Percentiles rank a stretch among this genome's conserved stretches.
These are phyloP conservation scores for Mactra quadrangularis DNA, from an alignment of 1,140 invertebrate species.

Conservation along the genomic window DNA sequence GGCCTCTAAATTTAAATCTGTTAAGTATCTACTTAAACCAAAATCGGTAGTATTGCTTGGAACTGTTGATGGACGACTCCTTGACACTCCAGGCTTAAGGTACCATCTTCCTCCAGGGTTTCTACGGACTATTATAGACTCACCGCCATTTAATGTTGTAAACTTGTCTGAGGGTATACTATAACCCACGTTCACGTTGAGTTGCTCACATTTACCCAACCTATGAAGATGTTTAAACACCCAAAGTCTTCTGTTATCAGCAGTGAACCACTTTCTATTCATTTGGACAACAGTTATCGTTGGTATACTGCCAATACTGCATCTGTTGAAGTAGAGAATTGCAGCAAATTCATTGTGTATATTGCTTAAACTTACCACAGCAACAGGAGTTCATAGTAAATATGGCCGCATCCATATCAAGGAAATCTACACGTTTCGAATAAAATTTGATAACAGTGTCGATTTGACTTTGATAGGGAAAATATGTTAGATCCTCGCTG, in stretches of 20 bases:
- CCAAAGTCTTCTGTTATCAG: slow-evolving; percentile 47
- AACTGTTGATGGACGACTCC: too few species aligned
- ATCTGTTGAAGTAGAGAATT: background rate
- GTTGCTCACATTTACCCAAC: slow-evolving; percentile 4
- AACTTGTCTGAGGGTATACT: slow-evolving; percentile 5
- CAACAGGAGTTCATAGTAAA: background rate
- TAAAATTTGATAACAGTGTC: background rate
- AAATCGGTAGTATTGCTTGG: too few species aligned
- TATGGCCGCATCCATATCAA: background rate
- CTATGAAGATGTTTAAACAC: slow-evolving; percentile 31
- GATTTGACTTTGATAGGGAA: background rate
- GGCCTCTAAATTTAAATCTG: too few species aligned
- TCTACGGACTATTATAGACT: background rate
- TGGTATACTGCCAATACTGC: background rate
- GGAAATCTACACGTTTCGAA: background rate
- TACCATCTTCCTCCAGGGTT: slow-evolving; percentile 43
- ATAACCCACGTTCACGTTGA: background rate
- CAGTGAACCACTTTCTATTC: slow-evolving; percentile 22
- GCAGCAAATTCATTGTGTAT: background rate
- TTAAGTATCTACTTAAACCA: too few species aligned
- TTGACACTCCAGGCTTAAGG: too few species aligned
- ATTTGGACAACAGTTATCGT: slow-evolving; percentile 17
- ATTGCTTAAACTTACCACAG: background rate
- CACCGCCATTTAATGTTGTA: slow-evolving; percentile 6
- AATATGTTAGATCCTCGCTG: background rate